Evolutionary conservation across 2,888 invertebrate genomes (phyloP).

Genomic region (Drosophila dives): DNA sequence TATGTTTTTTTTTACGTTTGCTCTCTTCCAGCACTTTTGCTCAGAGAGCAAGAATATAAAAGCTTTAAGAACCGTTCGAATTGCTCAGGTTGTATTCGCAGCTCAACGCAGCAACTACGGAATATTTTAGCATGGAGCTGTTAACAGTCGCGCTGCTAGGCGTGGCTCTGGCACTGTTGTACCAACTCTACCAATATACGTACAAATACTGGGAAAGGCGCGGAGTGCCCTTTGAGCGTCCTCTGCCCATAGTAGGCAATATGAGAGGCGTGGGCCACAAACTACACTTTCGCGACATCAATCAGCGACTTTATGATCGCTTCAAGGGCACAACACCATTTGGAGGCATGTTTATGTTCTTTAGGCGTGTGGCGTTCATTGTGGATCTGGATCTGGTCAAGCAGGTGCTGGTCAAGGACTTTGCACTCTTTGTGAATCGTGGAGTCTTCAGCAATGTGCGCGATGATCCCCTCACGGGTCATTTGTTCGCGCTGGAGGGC

Average conservation of each 20-base stretch:
- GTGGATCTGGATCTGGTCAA: constrained; percentile 81
- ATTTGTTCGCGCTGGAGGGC: constrained; percentile 82
- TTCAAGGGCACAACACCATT: constrained; percentile 69
- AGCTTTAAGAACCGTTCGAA: background rate
- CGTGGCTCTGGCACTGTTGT: constrained; percentile 35
- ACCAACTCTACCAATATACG: constrained; percentile 32
- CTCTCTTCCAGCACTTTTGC: background rate
- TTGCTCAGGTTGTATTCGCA: background rate
- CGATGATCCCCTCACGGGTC: constrained; percentile 81
- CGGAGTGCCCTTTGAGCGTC: constrained; percentile 63
- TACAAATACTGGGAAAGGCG: constrained; percentile 69
- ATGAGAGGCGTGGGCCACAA: constrained; percentile 64
- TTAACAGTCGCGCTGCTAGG: constrained; percentile 52
- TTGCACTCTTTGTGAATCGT: constrained; percentile 82
- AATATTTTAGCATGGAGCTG: constrained; percentile 24
- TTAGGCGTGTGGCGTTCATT: constrained; percentile 57
- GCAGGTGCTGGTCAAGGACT: constrained; percentile 82
- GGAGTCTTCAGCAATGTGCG: constrained; percentile 72
- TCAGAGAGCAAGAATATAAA: background rate
- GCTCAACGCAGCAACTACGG: background rate
- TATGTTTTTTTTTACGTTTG: constrained; percentile 6
- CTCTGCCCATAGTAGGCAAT: constrained; percentile 67
- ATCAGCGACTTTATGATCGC: constrained; percentile 60
- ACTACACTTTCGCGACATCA: constrained; percentile 66
- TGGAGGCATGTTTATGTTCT: constrained; percentile 71